Evolutionary conservation across 2,888 invertebrate genomes (phyloP), one percentile per base, ranked within the genome.

Genomic region (Empis livida): DNA sequence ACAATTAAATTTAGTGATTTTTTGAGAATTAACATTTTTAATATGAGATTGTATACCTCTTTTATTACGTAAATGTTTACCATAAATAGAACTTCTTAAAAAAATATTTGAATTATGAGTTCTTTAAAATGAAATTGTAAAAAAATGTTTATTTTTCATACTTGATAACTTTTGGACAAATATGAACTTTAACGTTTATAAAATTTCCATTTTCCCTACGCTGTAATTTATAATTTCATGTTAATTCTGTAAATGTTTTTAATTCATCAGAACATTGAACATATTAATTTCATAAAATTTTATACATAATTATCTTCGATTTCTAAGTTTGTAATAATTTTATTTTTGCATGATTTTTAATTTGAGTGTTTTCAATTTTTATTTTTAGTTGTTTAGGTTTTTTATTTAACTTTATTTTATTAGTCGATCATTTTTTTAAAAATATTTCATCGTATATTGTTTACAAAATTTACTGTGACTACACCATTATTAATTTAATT

Each of bases 151-250:
- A 27, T 27, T 54, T 52, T 55, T 54, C 54, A n/a, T 58, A 68
- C 68, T 64, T 68, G 44, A 65, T 68, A 49, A 62, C 61, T 48
- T 67, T 63, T 4, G 68, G 68, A 57, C 68, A 61, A 10, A 60
- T 47, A 51, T 68, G 68, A 3, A 62, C 60, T 41, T 64, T 62
- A 1, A 2, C 67, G 60, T 39, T 64, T 63, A 42, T 60, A 62
- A 42, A 67, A 65, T 49, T 67, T 68, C 66, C 68, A 23, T 60
- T 59, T 40, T 56, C 53, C n/a, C 56, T 56, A 49, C 68, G 68
- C 1, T 55, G 53, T 5, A 35, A 35, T 1, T 56, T 59, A 43
- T 64, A 69, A 49, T 69, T 68, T 20, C 60, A 58, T 9, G 61
- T 56, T 10, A 67, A 56, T 15, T 61, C 59, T 0, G 59, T 57